These are phyloP conservation scores for Lysandra coridon DNA, from an alignment of 2,888 invertebrate genomes.

Conservation along the genomic window DNA sequence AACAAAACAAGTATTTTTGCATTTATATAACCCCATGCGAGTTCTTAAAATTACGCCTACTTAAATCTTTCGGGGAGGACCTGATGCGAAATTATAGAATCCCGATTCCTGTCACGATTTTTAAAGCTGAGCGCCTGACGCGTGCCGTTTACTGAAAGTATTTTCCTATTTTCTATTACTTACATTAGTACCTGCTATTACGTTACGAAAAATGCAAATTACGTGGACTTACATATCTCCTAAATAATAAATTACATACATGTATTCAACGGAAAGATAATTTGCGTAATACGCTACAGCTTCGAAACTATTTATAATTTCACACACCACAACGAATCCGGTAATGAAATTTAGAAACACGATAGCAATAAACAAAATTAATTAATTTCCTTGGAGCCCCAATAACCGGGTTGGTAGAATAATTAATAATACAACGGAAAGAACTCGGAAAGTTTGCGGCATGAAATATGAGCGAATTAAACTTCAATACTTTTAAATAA, in stretches of 20 bases:
- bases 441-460: slow-evolving; percentile 20
- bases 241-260: background rate
- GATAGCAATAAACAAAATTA: slow-evolving; percentile 23
- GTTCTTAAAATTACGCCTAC: slow-evolving; percentile 38
- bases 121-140: background rate
- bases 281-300: background rate
- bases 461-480: slow-evolving; percentile 43
- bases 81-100: background rate
- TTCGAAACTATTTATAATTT: slow-evolving; percentile 4
- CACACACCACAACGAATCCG: background rate
- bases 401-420: slow-evolving; percentile 20
- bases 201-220: background rate
- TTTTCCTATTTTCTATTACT: background rate
- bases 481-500: slow-evolving; percentile 57
- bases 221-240: background rate
- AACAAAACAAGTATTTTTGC: slow-evolving; percentile 48
- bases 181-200: background rate
- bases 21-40: slow-evolving; percentile 45
- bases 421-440: slow-evolving; percentile 30
- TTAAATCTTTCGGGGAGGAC: slow-evolving; percentile 21
- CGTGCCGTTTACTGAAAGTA: background rate
- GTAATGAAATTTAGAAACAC: slow-evolving; percentile 21
- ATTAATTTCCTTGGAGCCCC: slow-evolving; percentile 13
- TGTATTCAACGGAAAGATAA: background rate
- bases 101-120: slow-evolving; percentile 14